Evolutionary conservation across 2,888 invertebrate genomes (phyloP).

Genomic region (Thelaira solivaga): DNA sequence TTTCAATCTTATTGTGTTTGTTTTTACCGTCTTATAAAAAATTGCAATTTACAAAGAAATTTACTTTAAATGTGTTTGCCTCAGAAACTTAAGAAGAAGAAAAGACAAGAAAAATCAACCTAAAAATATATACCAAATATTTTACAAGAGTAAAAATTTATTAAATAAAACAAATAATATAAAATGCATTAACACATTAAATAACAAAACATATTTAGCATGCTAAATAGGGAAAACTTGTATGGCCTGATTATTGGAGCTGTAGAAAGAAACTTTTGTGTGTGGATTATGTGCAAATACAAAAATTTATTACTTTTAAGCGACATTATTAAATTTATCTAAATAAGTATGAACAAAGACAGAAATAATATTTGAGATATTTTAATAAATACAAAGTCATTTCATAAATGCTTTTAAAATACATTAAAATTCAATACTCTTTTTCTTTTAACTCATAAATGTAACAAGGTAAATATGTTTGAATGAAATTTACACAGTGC

Average conservation of each 20-base stretch:
- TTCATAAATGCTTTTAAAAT: slow-evolving; percentile 56
- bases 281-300: slow-evolving; percentile 50
- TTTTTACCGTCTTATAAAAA: neutral
- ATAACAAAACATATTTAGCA: slow-evolving; percentile 9
- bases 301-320: slow-evolving; percentile 7
- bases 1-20: neutral
- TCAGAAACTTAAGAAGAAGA: slow-evolving; percentile 32
- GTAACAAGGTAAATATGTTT: neutral
- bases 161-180: slow-evolving; percentile 13
- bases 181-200: slow-evolving; percentile 6
- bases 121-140: slow-evolving; percentile 55
- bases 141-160: slow-evolving; percentile 39
- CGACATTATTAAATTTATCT: too few relatives aligned
- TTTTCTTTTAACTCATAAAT: neutral
- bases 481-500: too few relatives aligned
- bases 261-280: slow-evolving; percentile 46
- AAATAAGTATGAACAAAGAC: too few relatives aligned
- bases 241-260: slow-evolving; percentile 56
- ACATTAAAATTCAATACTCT: neutral
- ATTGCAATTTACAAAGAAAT: slow-evolving; percentile 12
- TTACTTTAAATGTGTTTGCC: slow-evolving; percentile 43
- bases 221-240: slow-evolving; percentile 37
- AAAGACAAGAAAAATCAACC: slow-evolving; percentile 40
- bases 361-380: slow-evolving; percentile 36
- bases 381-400: slow-evolving; percentile 55